phyloP scores from a whole-genome alignment of 2,113 vertebrate species.

The Serilophus lunatus region DNA sequence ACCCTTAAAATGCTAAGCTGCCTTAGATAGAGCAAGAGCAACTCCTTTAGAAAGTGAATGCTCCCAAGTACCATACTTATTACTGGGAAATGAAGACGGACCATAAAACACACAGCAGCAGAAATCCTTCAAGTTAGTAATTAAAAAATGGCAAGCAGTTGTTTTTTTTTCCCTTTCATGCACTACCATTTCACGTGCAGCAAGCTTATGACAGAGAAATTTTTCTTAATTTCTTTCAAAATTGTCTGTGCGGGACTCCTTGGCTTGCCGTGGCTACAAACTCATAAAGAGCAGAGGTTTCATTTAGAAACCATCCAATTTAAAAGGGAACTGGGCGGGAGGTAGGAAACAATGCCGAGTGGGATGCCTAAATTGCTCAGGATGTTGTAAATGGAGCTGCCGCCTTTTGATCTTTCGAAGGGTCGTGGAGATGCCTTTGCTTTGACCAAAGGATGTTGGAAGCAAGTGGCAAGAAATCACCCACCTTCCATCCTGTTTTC shows the following conservation, averaged over 20 bases:
- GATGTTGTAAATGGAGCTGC: conserved; percentile 73
- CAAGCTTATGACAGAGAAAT: background rate
- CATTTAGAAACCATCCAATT: conserved; percentile 45
- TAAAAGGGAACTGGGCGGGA: conserved; percentile 49
- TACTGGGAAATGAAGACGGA: background rate
- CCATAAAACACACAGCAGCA: background rate
- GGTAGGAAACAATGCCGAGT: conserved; percentile 60
- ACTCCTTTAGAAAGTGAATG: background rate
- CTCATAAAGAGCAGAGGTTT: conserved; percentile 44
- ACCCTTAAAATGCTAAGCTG: background rate
- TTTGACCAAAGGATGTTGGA: conserved; percentile 67
- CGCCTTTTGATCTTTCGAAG: conserved; percentile 69
- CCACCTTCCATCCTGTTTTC: conserved; percentile 60
- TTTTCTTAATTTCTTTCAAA: background rate
- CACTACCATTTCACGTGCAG: fast-evolving
- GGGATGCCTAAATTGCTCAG: conserved; percentile 70
- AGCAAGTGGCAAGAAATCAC: conserved; percentile 59
- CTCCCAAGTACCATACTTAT: fast-evolving
- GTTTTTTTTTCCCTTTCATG: background rate
- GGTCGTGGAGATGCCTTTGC: conserved; percentile 8
- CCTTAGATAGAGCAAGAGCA: background rate
- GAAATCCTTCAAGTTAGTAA: background rate
- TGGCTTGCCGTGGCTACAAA: conserved; percentile 25
- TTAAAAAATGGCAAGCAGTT: background rate
- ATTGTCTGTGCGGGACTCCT: background rate